Evolutionary conservation across 1,140 invertebrate genomes (phyloP), one percentile per base, ranked within the genome.

Genomic region (Lutraria rhynchaena): DNA sequence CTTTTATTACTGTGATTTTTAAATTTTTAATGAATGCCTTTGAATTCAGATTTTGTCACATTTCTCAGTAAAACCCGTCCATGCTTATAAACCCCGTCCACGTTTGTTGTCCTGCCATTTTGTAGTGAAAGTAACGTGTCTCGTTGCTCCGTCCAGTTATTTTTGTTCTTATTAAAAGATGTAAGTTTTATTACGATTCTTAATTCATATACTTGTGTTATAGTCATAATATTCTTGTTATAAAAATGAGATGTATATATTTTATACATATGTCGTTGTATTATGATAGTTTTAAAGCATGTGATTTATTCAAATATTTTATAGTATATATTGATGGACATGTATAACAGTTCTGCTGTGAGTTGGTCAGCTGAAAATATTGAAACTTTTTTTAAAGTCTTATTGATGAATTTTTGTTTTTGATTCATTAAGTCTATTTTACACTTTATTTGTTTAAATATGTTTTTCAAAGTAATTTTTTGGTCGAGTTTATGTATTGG

Each of bases 241-340:
- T 65, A 5, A 46, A 24, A 67, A 49, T 19, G 63, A 49, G n/a
- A n/a, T 67, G 63, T 67, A 67, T 67, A 67, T 67, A 49, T 46
- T 46, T 67, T 27, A 49, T 5, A 46, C 5, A n/a, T n/a, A n/a
- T n/a, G n/a, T n/a, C n/a, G n/a, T n/a, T n/a, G n/a, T n/a, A n/a
- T n/a, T n/a, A n/a, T n/a, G n/a, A n/a, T n/a, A n/a, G n/a, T n/a
- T n/a, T n/a, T n/a, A n/a, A n/a, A n/a, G n/a, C n/a, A n/a, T n/a
- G n/a, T n/a, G n/a, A n/a, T n/a, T n/a, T n/a, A n/a, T n/a, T n/a
- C n/a, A n/a, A n/a, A n/a, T n/a, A n/a, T n/a, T n/a, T n/a, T n/a
- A n/a, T n/a, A n/a, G n/a, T n/a, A n/a, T n/a, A n/a, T n/a, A n/a
- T n/a, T n/a, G n/a, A n/a, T n/a, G n/a, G n/a, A n/a, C n/a, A n/a